Percentiles rank a stretch among this genome's conserved stretches.
These are phyloP conservation scores for Siphamia tubifer DNA, from an alignment of 2,113 vertebrate species.

Conservation along the genomic window DNA sequence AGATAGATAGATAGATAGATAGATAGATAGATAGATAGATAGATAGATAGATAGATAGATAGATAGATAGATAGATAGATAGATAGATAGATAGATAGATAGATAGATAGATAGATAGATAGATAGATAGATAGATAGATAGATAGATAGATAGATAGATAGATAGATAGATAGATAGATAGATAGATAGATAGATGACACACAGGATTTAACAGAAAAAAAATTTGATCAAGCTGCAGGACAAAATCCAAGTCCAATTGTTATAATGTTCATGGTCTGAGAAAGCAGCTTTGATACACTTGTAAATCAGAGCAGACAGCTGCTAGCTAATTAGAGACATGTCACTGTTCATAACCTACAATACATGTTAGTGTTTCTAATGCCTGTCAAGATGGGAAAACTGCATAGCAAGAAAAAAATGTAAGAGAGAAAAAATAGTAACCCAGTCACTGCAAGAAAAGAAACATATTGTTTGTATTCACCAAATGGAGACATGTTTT, in stretches of 20 bases:
- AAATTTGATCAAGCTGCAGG: conserved; percentile 28
- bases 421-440: conserved; percentile 4
- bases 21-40: not conserved
- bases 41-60: not conserved
- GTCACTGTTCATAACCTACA: conserved; percentile 42
- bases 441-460: not conserved
- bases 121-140: too few relatives aligned
- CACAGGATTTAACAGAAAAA: conserved; percentile 10
- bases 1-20: not conserved
- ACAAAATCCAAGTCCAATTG: conserved; percentile 47
- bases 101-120: not conserved
- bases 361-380: conserved; percentile 20
- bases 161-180: too few relatives aligned
- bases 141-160: too few relatives aligned
- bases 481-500: too few relatives aligned
- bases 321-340: conserved; percentile 46
- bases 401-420: too few relatives aligned
- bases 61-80: not conserved
- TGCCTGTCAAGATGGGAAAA: conserved; percentile 27
- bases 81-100: too few relatives aligned
- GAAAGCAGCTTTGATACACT: conserved; percentile 49
- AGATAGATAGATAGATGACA: too few relatives aligned
- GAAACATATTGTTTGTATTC: too few relatives aligned
- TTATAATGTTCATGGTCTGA: conserved; percentile 40
- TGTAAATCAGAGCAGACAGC: conserved; percentile 58